Evolutionary conservation across 2,888 invertebrate genomes (phyloP).

Genomic region (Graphium colonna): DNA sequence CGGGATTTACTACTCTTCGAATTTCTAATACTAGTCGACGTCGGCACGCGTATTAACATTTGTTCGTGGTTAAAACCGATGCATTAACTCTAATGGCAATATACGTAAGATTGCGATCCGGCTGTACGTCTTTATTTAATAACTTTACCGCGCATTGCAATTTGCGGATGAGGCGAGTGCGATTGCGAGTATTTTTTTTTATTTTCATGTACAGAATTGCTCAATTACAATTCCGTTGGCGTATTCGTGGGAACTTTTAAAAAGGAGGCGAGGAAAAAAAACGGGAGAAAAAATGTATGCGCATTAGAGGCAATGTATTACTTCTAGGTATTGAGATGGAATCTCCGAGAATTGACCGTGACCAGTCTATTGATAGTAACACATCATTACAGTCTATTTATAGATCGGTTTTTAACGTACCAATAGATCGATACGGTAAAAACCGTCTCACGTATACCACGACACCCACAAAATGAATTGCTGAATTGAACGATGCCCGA

Average conservation of each 20-base stretch:
- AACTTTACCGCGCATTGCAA: conserved; percentile 5
- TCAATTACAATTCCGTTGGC: conserved; percentile 52
- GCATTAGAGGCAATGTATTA: conserved; percentile 54
- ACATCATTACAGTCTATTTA: background rate
- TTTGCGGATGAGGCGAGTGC: conserved; percentile 1
- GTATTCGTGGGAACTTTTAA: conserved; percentile 60
- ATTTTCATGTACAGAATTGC: conserved; percentile 45
- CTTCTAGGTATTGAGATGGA: conserved; percentile 61
- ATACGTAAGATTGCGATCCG: conserved; percentile 4
- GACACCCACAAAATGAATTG: no score
- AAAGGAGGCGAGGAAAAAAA: conserved; percentile 44
- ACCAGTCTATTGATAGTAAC: conserved; percentile 6
- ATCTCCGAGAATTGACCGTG: conserved; percentile 62
- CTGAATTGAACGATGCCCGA: no score
- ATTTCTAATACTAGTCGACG: background rate
- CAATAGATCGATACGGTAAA: background rate
- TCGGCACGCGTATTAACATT: no score
- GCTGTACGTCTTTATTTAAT: conserved; percentile 1
- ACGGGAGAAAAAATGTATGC: conserved; percentile 46
- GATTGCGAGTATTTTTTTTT: conserved; percentile 25
- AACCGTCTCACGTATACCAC: no score
- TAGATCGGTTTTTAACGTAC: conserved; percentile 16
- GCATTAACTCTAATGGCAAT: background rate
- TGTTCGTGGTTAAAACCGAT: no score
- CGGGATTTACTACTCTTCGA: background rate